These are phyloP conservation scores for Anthopleura sola DNA, from an alignment of 64 coral and sea anemone species.

Conservation along the genomic window DNA sequence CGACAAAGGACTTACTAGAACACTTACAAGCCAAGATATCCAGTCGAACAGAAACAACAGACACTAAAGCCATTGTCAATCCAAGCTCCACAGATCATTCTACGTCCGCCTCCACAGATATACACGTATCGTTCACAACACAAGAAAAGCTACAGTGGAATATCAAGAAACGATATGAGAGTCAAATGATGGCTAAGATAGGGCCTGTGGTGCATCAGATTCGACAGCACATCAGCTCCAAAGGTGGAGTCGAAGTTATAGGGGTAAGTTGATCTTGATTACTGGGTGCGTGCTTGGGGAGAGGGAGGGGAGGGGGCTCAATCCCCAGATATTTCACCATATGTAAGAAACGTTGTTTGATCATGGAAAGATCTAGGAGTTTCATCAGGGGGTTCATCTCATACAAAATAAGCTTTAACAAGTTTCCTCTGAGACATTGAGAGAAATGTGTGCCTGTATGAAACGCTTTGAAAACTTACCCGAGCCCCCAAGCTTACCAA, in stretches of 20 bases:
- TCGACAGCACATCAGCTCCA: constrained; percentile 42
- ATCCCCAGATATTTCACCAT: too few relatives aligned
- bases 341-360: too few relatives aligned
- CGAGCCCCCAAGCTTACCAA: too few relatives aligned
- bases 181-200: constrained; percentile 86
- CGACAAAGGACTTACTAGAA: constrained; percentile 52
- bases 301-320: too few relatives aligned
- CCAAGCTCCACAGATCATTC: constrained; percentile 13
- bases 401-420: too few relatives aligned
- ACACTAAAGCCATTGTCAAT: constrained; percentile 28
- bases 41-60: constrained; percentile 47
- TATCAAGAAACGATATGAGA: constrained; percentile 74
- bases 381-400: too few relatives aligned
- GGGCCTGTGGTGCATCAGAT: constrained; percentile 58
- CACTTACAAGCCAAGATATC: constrained; percentile 58
- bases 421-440: too few relatives aligned
- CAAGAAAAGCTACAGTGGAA: constrained; percentile 78
- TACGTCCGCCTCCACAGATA: constrained; percentile 35
- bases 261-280: constrained; percentile 33
- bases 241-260: constrained; percentile 69
- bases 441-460: too few relatives aligned
- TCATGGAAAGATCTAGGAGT: too few relatives aligned
- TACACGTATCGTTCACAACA: constrained; percentile 78
- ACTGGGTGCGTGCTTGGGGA: too few relatives aligned
- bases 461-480: too few relatives aligned